Conservation (phyloP, 92 coral and sea anemone genomes). For the Diadumene lineata region DNA sequence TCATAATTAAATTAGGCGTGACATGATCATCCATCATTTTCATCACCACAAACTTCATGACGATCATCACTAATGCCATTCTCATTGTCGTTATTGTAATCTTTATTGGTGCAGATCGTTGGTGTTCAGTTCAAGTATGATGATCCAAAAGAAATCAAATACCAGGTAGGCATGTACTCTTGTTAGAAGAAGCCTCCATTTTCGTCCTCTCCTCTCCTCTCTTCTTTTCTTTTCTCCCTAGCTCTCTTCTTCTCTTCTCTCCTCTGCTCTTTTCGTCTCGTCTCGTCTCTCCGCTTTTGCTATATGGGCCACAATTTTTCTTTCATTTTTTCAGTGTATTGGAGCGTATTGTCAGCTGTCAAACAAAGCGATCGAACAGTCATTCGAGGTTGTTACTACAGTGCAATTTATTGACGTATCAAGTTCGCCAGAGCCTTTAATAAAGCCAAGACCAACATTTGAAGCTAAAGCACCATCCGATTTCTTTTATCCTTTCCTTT, state of each 20-base stretch:
- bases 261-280: too few species aligned
- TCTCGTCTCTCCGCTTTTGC: too few species aligned
- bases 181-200: too few species aligned
- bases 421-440: slow-evolving; percentile 54
- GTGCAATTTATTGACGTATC: slow-evolving; percentile 93
- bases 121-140: slow-evolving; percentile 89
- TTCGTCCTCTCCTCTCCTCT: too few species aligned
- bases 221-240: too few species aligned
- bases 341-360: slow-evolving; percentile 82
- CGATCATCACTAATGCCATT: neutral
- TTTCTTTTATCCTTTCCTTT: too few species aligned
- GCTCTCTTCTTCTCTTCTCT: neutral
- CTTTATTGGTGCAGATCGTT: slow-evolving; percentile 56
- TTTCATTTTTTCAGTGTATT: slow-evolving; percentile 64
- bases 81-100: neutral
- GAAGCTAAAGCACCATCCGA: neutral
- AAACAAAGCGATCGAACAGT: slow-evolving; percentile 49
- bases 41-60: neutral
- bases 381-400: slow-evolving; percentile 81
- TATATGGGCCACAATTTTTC: neutral
- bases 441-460: slow-evolving; percentile 75
- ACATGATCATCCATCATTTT: neutral
- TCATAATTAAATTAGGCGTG: neutral
- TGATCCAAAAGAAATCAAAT: slow-evolving; percentile 68
- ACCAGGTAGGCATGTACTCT: slow-evolving; percentile 56